A percentile compares a stretch with the other conserved stretches of the same genome.
Evolutionary conservation across 2,797 vertebrate genomes (phyloP).

Genomic region (Urosaurus nigricauda): DNA sequence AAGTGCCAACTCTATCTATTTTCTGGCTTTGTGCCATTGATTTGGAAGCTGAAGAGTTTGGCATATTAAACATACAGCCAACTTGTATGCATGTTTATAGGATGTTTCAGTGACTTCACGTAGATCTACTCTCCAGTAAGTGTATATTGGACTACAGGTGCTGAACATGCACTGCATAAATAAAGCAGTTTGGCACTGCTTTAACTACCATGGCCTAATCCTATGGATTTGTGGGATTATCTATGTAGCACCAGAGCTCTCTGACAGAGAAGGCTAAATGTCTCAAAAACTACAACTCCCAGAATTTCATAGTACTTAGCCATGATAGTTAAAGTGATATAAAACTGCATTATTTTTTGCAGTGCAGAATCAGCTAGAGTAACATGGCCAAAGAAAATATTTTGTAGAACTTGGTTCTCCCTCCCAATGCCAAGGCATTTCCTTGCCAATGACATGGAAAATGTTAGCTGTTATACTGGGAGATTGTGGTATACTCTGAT

Average conservation of each 20-base stretch:
- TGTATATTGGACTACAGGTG: not conserved
- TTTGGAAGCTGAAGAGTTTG: slow-evolving; percentile 58
- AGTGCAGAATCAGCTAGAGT: not conserved
- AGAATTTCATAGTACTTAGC: no score
- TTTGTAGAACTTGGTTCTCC: slow-evolving; percentile 50
- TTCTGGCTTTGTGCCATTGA: slow-evolving; percentile 49
- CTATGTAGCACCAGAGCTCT: no score
- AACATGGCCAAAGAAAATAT: slow-evolving; percentile 39
- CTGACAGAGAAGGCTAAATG: no score
- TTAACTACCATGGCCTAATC: no score
- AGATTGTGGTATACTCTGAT: slow-evolving; percentile 45
- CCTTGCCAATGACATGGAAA: slow-evolving; percentile 49
- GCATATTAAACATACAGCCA: slow-evolving; percentile 28
- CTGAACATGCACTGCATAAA: no score
- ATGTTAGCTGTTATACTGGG: slow-evolving; percentile 30
- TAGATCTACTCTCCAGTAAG: not conserved
- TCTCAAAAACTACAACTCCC: no score
- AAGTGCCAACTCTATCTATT: slow-evolving; percentile 65
- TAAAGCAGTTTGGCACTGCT: no score
- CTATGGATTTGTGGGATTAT: no score
- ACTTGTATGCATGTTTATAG: not conserved
- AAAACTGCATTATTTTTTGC: no score
- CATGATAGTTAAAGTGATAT: no score
- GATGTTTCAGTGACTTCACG: not conserved
- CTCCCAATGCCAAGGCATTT: no score